Percentiles rank a stretch among this genome's conserved stretches.
Conservation (phyloP, 2,888 invertebrate genomes). For the Rotaria magnacalcarata region DNA sequence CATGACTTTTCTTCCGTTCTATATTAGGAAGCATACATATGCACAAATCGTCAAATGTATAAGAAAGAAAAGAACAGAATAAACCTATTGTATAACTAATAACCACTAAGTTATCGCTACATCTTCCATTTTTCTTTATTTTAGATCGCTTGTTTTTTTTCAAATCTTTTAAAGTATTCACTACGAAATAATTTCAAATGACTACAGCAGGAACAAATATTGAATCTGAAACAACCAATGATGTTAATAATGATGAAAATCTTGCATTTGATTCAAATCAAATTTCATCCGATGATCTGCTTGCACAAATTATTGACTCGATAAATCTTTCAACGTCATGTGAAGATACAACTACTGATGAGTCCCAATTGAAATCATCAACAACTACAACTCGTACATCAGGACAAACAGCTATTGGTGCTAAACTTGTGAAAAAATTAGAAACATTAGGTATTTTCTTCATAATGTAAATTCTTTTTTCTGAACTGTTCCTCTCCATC, state of each 20-base stretch:
- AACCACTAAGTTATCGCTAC: too few species aligned
- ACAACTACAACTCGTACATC: background rate
- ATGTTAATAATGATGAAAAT: background rate
- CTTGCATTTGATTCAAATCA: background rate
- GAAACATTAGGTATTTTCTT: background rate
- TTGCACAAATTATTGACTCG: background rate
- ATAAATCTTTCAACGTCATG: background rate
- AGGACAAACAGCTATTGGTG: constrained; percentile 1
- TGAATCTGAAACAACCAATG: too few species aligned
- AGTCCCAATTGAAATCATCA: background rate
- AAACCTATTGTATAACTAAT: too few species aligned
- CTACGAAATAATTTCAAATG: too few species aligned
- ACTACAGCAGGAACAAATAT: too few species aligned
- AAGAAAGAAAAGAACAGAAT: too few species aligned
- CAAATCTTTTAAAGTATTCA: too few species aligned
- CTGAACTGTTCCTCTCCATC: background rate
- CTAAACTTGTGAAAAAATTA: constrained; percentile 8
- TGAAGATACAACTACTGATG: background rate
- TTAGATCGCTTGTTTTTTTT: too few species aligned
- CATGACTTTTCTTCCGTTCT: constrained; percentile 31
- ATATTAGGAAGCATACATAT: background rate
- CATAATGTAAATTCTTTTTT: background rate
- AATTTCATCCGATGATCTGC: background rate
- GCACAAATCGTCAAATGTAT: too few species aligned
- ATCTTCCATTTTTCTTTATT: too few species aligned